phyloP scores from a whole-genome alignment of 2,888 invertebrate genomes.

The Cryptus viduatorius region DNA sequence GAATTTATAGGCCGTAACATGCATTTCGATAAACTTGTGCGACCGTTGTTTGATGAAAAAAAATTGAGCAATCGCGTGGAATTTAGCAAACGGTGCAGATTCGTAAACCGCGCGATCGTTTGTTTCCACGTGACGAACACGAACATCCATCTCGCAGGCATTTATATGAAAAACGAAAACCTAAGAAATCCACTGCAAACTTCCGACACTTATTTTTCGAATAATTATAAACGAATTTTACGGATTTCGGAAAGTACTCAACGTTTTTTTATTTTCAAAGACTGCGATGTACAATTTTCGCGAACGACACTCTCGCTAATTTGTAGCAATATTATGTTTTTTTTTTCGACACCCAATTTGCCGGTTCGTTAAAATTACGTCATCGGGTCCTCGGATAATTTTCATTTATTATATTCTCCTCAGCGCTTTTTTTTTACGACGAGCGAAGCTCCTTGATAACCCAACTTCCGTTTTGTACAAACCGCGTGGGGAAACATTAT shows the following conservation, averaged over 20 bases:
- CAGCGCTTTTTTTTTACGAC: too few species aligned
- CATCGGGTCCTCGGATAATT: not conserved
- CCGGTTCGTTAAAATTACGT: too few species aligned
- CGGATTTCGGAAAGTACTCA: not conserved
- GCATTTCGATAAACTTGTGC: not conserved
- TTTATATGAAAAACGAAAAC: not conserved
- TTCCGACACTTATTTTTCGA: not conserved
- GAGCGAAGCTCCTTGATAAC: not conserved
- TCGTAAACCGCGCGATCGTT: conserved; percentile 8
- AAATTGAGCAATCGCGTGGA: conserved; percentile 15
- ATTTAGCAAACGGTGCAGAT: conserved; percentile 8
- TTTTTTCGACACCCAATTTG: not conserved
- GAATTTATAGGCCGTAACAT: not conserved
- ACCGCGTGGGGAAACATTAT: not conserved
- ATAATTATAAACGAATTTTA: not conserved
- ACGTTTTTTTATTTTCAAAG: too few species aligned
- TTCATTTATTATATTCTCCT: not conserved
- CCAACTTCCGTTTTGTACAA: not conserved
- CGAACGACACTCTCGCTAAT: not conserved
- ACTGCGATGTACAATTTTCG: not conserved
- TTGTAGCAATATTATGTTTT: not conserved
- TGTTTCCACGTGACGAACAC: not conserved
- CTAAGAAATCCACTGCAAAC: not conserved
- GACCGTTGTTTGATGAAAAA: not conserved
- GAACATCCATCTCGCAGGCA: not conserved